Conservation (phyloP, 2,888 invertebrate genomes). For the Eugnorisma glareosa region DNA sequence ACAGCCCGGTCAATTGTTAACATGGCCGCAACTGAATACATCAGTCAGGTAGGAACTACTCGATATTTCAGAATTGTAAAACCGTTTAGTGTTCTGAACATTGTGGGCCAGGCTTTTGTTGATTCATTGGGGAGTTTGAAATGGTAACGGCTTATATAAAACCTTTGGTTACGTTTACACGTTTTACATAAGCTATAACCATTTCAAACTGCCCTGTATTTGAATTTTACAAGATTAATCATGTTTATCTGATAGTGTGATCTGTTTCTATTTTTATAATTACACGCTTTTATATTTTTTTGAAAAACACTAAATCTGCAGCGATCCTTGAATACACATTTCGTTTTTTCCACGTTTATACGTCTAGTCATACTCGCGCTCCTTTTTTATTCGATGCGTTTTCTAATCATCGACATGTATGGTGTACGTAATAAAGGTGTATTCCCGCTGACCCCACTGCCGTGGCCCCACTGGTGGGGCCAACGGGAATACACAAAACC, state of each 20-base stretch:
- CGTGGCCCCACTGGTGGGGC: too few species aligned
- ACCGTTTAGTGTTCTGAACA: constrained; percentile 16
- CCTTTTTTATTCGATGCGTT: neutral
- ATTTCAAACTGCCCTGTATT: neutral
- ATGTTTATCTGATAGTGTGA: neutral
- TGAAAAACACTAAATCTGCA: neutral
- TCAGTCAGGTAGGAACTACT: neutral
- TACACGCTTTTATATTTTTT: neutral
- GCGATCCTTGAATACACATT: neutral
- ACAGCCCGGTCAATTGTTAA: constrained; percentile 30
- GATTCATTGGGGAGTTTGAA: neutral
- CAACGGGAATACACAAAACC: too few species aligned
- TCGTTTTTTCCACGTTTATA: neutral
- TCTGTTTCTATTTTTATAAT: neutral
- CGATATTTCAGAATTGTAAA: constrained; percentile 32
- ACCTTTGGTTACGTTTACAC: too few species aligned
- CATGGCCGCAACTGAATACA: constrained; percentile 38
- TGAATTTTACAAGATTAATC: neutral
- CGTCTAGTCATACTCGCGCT: neutral
- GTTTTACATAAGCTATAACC: too few species aligned
- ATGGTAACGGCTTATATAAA: neutral
- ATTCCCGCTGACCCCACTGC: too few species aligned
- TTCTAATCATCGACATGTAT: neutral
- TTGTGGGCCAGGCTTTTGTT: constrained; percentile 1
- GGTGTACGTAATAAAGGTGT: neutral